phyloP scores from a whole-genome alignment of 2,113 vertebrate genomes.

The Leuciscus idus region DNA sequence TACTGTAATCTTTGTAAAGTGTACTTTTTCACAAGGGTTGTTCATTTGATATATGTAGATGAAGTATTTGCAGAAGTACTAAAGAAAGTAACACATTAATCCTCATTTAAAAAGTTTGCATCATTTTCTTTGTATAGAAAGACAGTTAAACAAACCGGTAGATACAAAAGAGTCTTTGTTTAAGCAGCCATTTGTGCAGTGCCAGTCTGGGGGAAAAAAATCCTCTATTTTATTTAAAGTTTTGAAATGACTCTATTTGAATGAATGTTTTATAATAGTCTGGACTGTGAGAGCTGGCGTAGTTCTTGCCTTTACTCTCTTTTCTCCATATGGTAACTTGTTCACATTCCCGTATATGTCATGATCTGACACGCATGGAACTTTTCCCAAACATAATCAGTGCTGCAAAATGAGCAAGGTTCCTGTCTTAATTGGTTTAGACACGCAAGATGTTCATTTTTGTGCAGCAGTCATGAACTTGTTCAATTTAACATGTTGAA shows the following conservation, averaged over 20 bases:
- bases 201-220: neutral
- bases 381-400: constrained; percentile 35
- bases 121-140: neutral
- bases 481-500: neutral
- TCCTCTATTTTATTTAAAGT: neutral
- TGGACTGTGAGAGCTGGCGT: neutral
- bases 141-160: neutral
- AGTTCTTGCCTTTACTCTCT: neutral
- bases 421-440: constrained; percentile 2
- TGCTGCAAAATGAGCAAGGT: neutral
- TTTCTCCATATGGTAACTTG: constrained; percentile 19
- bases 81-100: neutral
- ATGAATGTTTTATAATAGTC: neutral
- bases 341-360: constrained; percentile 8
- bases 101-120: neutral
- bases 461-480: neutral
- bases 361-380: constrained; percentile 1
- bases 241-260: neutral
- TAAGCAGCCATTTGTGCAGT: neutral
- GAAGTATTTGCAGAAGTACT: neutral
- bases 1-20: neutral
- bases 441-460: constrained; percentile 5
- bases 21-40: neutral
- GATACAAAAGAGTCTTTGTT: neutral
- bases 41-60: neutral